phyloP scores from a whole-genome alignment of 2,888 invertebrate species.

The Autographa gamma region DNA sequence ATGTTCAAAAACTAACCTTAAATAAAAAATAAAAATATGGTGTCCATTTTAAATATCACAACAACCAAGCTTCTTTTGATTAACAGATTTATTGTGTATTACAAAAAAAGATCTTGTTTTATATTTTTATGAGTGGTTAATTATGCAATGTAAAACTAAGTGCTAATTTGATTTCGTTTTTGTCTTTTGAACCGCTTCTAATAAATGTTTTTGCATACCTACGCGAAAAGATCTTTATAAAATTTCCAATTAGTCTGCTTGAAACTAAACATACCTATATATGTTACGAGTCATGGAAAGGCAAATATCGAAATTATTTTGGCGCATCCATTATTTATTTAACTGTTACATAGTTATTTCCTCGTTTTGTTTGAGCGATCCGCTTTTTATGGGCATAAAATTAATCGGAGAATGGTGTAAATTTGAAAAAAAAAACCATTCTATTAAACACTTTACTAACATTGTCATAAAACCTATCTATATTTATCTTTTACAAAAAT shows the following conservation, averaged over 20 bases:
- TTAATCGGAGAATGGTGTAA: no score
- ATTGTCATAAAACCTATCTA: no score
- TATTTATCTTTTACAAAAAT: no score
- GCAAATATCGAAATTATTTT: background rate
- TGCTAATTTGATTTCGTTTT: background rate
- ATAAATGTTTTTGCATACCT: conserved; percentile 5
- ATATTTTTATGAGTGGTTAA: background rate
- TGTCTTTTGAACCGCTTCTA: background rate
- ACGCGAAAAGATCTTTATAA: background rate
- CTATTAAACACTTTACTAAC: no score
- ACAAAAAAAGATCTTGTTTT: background rate
- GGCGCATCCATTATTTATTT: background rate
- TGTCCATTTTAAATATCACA: background rate
- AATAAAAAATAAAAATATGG: background rate
- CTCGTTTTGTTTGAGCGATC: no score
- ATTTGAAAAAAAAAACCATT: no score
- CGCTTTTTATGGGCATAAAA: no score
- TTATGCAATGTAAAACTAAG: background rate
- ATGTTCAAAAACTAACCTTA: background rate
- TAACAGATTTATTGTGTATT: background rate
- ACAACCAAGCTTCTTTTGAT: background rate
- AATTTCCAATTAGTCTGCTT: background rate
- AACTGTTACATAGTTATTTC: background rate
- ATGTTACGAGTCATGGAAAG: background rate
- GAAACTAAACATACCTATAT: background rate